Evolutionary conservation across 2,888 invertebrate genomes (phyloP).

Genomic region (Pristionchus arcanus): DNA sequence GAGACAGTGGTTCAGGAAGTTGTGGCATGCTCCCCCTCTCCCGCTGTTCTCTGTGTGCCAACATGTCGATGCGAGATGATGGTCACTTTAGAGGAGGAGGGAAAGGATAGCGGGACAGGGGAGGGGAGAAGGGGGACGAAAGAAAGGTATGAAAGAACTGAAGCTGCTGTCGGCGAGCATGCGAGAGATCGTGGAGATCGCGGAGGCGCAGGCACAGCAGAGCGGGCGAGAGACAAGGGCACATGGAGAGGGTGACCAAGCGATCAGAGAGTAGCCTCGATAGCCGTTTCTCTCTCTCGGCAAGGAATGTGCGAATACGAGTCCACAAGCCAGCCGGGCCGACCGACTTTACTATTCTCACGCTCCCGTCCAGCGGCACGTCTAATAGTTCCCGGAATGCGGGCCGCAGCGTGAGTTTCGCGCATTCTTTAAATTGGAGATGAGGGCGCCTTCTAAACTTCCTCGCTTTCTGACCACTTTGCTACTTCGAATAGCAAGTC

Average conservation of each 20-base stretch:
- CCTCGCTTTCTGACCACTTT: not conserved
- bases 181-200: slow-evolving; percentile 5
- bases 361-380: not conserved
- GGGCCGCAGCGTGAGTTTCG: not conserved
- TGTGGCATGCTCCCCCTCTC: not conserved
- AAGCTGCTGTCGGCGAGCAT: not conserved
- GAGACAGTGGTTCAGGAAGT: slow-evolving; percentile 14
- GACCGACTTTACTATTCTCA: slow-evolving; percentile 4
- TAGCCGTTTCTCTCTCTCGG: not conserved
- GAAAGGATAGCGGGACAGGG: not conserved
- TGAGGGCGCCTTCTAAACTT: not conserved
- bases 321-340: not conserved
- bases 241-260: not conserved
- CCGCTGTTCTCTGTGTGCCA: slow-evolving; percentile 40
- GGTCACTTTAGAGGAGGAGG: slow-evolving; percentile 29
- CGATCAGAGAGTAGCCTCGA: not conserved
- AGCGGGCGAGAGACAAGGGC: not conserved
- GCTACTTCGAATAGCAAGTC: not conserved
- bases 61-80: not conserved
- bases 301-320: not conserved
- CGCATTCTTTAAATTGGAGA: slow-evolving; percentile 14
- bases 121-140: not conserved
- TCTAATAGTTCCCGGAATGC: not conserved
- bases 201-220: not conserved
- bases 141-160: not conserved